Base-by-base conservation (phyloP, 2,888 invertebrate species). In the Macaria liturata region DNA sequence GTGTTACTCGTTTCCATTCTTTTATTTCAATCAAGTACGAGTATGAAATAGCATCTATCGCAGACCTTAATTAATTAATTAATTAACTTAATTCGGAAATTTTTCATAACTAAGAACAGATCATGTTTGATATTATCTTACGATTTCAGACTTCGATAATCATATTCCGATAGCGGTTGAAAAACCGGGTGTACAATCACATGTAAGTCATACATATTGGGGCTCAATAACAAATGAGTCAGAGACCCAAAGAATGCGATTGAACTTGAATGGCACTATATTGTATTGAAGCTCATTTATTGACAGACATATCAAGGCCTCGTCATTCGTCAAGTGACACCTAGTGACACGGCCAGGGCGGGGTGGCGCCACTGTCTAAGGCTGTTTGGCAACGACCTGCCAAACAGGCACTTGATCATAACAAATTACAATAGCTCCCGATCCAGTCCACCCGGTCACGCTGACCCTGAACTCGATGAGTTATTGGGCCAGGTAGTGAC, bases 291-390 rank as follows among this genome's bases (percentile, higher is more conserved):
- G 44, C 64, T 59, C 65, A 62, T 81, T 81, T 53, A 55, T 49
- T 55, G 52, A 83, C 74, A 75, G 85, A 85, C 85, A 79, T 67
- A 64, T 86, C 83, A 88, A 87, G 88, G 88, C 72, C 75, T 58
- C 70, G 48, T 37, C 53, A 46, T 40, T 39, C 37, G 30, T 37
- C 34, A 4, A 37, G 4, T 37, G 34, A 37, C 39, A 39, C 9
- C 42, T 4, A 4, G 32, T 57, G 49, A 68, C 67, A 68, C 48
- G 64, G 51, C 47, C 52, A 45, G 54, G 67, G 67, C 64, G 67
- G 62, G 32, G 57, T 56, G 64, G 59, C 61, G 61, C 61, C 57
- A 52, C 42, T 32, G 31, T 20, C 51, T 42, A 61, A 64, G 59
- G 57, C 46, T 49, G 48, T 59, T 61, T 59, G 50, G 64, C 58